Conservation (phyloP, 2,797 vertebrate species). For the Knipowitschia caucasica region DNA sequence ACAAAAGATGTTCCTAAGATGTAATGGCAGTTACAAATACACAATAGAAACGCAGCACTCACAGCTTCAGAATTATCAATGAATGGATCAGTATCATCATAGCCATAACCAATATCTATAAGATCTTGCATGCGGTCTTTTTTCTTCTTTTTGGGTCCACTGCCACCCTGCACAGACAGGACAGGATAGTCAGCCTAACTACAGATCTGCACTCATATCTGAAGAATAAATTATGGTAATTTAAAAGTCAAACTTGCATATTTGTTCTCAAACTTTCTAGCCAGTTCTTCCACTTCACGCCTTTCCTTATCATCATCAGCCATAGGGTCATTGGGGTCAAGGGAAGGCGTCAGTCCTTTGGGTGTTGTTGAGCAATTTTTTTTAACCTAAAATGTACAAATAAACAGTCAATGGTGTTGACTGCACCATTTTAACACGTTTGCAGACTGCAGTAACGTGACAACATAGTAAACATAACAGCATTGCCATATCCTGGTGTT, state of each 20-base stretch:
- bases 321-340: constrained; percentile 84
- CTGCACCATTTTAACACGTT: too few relatives aligned
- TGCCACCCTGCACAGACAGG: constrained; percentile 75
- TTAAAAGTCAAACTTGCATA: constrained; percentile 78
- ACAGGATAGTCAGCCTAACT: neutral
- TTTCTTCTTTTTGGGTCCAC: constrained; percentile 84
- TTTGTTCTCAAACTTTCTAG: constrained; percentile 96
- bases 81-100: constrained; percentile 96
- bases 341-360: constrained; percentile 65
- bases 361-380: constrained; percentile 42
- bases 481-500: too few relatives aligned
- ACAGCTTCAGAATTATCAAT: constrained; percentile 98
- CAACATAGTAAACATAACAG: too few relatives aligned
- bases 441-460: too few relatives aligned
- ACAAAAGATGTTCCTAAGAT: neutral
- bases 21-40: neutral
- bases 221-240: neutral
- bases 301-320: constrained; percentile 86
- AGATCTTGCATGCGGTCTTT: constrained; percentile 96
- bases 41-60: constrained; percentile 74
- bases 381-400: constrained; percentile 77
- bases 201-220: neutral
- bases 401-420: too few relatives aligned
- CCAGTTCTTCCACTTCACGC: constrained; percentile 87
- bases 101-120: constrained; percentile 96